Conservation (phyloP, 2,888 invertebrate species). For the Drosophila austrosaltans region DNA sequence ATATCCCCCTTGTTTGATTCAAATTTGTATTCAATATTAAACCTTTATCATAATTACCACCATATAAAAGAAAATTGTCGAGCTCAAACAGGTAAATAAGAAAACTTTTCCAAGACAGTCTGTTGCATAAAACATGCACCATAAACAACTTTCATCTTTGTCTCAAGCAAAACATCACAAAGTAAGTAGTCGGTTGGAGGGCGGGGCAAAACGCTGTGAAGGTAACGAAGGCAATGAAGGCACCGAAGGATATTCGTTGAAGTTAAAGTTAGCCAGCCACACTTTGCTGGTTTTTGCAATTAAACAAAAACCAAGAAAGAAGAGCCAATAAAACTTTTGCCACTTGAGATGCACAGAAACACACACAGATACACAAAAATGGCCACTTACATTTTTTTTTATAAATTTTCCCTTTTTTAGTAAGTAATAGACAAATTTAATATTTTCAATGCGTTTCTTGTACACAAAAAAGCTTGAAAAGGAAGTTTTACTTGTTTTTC, state of each 20-base stretch:
- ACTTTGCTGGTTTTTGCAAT: conserved; percentile 52
- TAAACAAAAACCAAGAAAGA: conserved; percentile 51
- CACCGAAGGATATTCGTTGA: conserved; percentile 42
- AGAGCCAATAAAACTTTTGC: conserved; percentile 54
- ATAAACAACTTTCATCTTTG: conserved; percentile 49
- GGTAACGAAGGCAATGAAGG: conserved; percentile 29
- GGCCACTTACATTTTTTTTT: conserved; percentile 27
- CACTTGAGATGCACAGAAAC: conserved; percentile 31
- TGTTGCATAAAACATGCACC: conserved; percentile 42
- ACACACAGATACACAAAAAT: background rate
- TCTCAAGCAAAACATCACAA: conserved; percentile 25
- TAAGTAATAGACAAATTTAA: conserved; percentile 58
- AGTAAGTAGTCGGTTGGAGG: background rate
- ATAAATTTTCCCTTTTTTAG: conserved; percentile 27
- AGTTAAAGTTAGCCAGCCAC: conserved; percentile 46
- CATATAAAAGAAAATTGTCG: conserved; percentile 47
- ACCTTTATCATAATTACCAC: conserved; percentile 41
- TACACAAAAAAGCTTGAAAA: background rate
- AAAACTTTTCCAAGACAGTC: conserved; percentile 44
- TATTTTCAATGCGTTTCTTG: conserved; percentile 28
- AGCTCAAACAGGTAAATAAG: conserved; percentile 50
- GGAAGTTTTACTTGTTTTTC: too few species aligned
- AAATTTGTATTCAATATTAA: conserved; percentile 23
- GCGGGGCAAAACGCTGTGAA: background rate
- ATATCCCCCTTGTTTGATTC: background rate